Conservation (phyloP, 2,797 vertebrate species). For the Parotocinclus haroldoi region DNA sequence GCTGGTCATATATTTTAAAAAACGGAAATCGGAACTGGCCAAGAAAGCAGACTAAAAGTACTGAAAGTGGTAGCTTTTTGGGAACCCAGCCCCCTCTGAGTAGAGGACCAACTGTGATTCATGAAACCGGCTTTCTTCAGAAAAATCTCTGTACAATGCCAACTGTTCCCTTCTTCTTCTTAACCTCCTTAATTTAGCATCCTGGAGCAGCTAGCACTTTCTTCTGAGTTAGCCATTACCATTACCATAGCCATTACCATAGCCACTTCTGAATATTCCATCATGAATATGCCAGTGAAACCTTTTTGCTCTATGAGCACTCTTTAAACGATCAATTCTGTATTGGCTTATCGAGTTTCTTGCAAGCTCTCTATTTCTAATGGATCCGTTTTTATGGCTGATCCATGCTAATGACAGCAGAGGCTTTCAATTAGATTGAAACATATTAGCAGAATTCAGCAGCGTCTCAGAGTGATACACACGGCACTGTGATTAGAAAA, state of each 20-base stretch:
- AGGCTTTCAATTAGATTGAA: slow-evolving; percentile 16
- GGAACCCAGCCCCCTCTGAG: no score
- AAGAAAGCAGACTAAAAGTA: no score
- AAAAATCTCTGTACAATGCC: no score
- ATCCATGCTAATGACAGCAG: slow-evolving; percentile 50
- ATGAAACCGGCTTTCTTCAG: no score
- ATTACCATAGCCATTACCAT: slow-evolving; percentile 32
- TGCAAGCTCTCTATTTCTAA: slow-evolving; percentile 34
- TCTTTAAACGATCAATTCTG: slow-evolving; percentile 47
- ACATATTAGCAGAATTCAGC: no score
- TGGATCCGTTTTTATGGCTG: slow-evolving; percentile 29
- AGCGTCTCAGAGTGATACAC: no score
- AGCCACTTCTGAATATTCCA: slow-evolving; percentile 51
- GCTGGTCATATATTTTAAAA: no score
- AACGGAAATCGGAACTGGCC: no score
- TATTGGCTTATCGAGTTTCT: slow-evolving; percentile 51
- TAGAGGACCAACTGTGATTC: no score
- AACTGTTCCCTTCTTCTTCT: slow-evolving; percentile 35
- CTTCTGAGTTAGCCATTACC: slow-evolving; percentile 2
- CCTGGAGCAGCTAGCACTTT: slow-evolving; percentile 36
- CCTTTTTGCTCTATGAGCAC: slow-evolving; percentile 18
- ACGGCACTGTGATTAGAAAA: no score
- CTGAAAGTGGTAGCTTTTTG: no score
- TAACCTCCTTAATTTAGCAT: slow-evolving; percentile 36
- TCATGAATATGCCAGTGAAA: slow-evolving; percentile 52